These are phyloP conservation scores for Trematomus bernacchii DNA, from an alignment of 2,797 vertebrate species.

Conservation along the genomic window DNA sequence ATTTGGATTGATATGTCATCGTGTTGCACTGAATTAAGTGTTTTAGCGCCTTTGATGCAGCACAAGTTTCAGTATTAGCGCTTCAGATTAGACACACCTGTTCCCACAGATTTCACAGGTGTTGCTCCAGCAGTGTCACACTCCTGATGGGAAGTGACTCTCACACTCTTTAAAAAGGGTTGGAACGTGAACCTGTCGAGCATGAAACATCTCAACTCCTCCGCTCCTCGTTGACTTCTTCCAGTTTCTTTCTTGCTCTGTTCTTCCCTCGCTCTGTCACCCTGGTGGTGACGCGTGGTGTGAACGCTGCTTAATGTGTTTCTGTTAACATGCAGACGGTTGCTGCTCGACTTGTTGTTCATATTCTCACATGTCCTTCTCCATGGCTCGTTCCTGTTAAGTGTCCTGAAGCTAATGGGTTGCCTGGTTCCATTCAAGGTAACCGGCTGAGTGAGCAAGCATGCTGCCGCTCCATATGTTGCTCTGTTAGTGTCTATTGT, in stretches of 20 bases:
- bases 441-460: constrained; percentile 36
- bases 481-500: background rate
- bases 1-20: constrained; percentile 20
- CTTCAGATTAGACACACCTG: constrained; percentile 70
- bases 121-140: constrained; percentile 59
- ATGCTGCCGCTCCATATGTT: constrained; percentile 18
- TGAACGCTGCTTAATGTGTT: constrained; percentile 49
- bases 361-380: constrained; percentile 11
- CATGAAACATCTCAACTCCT: constrained; percentile 59
- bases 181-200: constrained; percentile 68
- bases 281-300: constrained; percentile 42
- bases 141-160: constrained; percentile 59
- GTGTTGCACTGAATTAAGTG: constrained; percentile 13
- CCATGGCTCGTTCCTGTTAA: constrained; percentile 35
- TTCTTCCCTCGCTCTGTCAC: constrained; percentile 29
- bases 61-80: constrained; percentile 45
- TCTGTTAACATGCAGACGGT: constrained; percentile 37
- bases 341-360: constrained; percentile 10
- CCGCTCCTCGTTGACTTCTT: constrained; percentile 57
- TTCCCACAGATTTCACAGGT: constrained; percentile 69
- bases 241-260: constrained; percentile 42
- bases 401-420: constrained; percentile 27
- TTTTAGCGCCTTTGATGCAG: constrained; percentile 36
- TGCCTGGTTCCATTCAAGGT: constrained; percentile 19
- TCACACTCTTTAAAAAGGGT: constrained; percentile 19